Evolutionary conservation across 2,113 vertebrate genomes (phyloP).

Genomic region (Crotalus tigris): DNA sequence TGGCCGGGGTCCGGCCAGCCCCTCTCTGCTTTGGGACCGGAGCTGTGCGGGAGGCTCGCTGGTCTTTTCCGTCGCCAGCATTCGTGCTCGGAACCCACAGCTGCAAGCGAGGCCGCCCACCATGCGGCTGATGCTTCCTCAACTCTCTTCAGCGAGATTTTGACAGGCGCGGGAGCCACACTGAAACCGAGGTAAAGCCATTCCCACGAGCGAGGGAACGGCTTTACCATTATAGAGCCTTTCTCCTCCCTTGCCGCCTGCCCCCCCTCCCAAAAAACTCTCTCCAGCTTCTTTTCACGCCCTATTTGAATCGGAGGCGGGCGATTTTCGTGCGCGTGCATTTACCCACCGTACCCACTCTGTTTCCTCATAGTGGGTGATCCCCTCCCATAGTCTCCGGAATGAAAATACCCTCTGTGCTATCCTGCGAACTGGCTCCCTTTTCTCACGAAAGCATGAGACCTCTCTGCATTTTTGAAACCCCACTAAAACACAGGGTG

Average conservation of each 20-base stretch:
- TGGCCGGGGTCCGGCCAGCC: background rate
- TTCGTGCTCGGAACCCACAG: background rate
- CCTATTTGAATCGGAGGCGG: conserved; percentile 51
- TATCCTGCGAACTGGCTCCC: background rate
- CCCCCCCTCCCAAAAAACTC: background rate
- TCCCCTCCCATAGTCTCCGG: conserved; percentile 33
- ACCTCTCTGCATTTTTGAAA: background rate
- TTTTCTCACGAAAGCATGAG: background rate
- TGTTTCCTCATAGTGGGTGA: conserved; percentile 14
- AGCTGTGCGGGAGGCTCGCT: background rate
- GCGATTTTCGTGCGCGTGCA: conserved; percentile 3
- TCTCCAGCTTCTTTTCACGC: conserved; percentile 30
- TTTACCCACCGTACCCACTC: background rate
- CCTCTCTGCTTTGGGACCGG: background rate
- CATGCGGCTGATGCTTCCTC: background rate
- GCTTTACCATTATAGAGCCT: conserved; percentile 54
- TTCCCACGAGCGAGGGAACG: conserved; percentile 29
- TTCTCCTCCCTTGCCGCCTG: conserved; percentile 42
- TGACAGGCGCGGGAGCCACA: background rate
- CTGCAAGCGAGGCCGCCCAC: background rate
- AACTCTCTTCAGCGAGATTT: background rate
- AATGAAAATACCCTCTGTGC: conserved; percentile 32
- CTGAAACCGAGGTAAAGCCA: background rate
- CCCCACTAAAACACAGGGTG: background rate
- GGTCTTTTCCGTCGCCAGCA: background rate